Evolutionary conservation across 2,113 vertebrate species (phyloP).

Genomic region (Tringa solitaria): DNA sequence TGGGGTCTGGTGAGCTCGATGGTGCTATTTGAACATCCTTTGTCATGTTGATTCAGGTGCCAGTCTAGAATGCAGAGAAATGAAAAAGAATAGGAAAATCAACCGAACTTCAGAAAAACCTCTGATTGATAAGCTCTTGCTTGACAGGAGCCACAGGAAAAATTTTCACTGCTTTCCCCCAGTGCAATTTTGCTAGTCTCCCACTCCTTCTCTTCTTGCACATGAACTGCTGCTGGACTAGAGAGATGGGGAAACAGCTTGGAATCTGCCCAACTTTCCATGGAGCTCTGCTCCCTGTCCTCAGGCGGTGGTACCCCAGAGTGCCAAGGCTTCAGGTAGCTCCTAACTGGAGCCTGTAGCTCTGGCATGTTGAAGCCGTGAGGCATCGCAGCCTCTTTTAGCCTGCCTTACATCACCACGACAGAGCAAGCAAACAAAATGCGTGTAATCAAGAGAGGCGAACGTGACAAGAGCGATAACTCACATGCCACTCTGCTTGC

Average conservation of each 20-base stretch:
- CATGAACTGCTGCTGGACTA: not conserved
- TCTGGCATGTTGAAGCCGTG: not conserved
- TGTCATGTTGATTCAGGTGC: not conserved
- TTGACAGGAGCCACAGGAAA: not conserved
- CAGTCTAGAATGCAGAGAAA: not conserved
- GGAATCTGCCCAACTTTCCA: fast-evolving
- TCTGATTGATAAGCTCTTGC: not conserved
- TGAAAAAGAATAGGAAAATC: not conserved
- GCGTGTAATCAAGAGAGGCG: not conserved
- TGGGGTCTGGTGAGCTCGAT: not conserved
- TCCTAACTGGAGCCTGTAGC: not conserved
- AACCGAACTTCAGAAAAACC: not conserved
- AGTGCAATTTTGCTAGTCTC: not conserved
- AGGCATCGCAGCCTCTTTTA: not conserved
- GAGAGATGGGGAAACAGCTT: not conserved
- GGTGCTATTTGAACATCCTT: not conserved
- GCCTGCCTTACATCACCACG: not conserved
- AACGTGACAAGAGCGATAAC: constrained; percentile 7
- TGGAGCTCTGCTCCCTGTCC: not conserved
- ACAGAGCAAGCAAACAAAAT: not conserved
- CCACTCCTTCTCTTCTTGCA: not conserved
- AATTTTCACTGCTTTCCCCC: not conserved
- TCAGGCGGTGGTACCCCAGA: not conserved
- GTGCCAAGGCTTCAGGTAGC: not conserved
- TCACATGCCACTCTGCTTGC: constrained; percentile 25